Conservation (phyloP, 2,113 vertebrate species). For the Recurvirostra avosetta region DNA sequence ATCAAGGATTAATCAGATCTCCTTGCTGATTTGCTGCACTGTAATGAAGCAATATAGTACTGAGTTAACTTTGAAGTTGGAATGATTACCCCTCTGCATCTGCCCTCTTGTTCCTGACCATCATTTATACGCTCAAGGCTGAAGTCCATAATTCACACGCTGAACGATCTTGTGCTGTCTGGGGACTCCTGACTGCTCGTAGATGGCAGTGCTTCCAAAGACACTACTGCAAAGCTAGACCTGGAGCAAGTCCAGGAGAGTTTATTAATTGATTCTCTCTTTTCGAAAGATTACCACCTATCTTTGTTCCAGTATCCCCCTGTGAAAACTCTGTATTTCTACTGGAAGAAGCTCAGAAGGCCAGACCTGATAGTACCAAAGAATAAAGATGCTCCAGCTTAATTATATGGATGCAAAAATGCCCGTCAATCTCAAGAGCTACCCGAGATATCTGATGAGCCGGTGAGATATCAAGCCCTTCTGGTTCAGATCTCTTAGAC, state of each 20-base stretch:
- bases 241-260: constrained; percentile 42
- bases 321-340: not conserved
- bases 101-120: constrained; percentile 25
- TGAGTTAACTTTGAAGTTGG: constrained; percentile 40
- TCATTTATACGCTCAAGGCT: constrained; percentile 45
- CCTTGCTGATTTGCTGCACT: constrained; percentile 3
- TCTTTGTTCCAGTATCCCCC: not conserved
- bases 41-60: constrained; percentile 4
- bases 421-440: not conserved
- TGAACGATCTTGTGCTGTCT: constrained; percentile 28
- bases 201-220: constrained; percentile 37
- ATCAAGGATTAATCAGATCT: constrained; percentile 29
- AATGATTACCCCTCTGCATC: constrained; percentile 34
- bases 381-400: not conserved
- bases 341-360: not conserved
- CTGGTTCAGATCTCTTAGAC: not conserved
- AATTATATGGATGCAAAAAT: not conserved
- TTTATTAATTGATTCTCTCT: constrained; percentile 46
- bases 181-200: not conserved
- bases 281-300: not conserved
- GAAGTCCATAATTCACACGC: constrained; percentile 40
- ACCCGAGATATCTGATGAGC: not conserved
- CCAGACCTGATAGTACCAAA: not conserved
- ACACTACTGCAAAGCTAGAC: not conserved
- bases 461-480: not conserved